Percentiles rank a stretch among this genome's conserved stretches.
phyloP scores from a whole-genome alignment of 2,797 vertebrate genomes.

The Monodelphis domestica region DNA sequence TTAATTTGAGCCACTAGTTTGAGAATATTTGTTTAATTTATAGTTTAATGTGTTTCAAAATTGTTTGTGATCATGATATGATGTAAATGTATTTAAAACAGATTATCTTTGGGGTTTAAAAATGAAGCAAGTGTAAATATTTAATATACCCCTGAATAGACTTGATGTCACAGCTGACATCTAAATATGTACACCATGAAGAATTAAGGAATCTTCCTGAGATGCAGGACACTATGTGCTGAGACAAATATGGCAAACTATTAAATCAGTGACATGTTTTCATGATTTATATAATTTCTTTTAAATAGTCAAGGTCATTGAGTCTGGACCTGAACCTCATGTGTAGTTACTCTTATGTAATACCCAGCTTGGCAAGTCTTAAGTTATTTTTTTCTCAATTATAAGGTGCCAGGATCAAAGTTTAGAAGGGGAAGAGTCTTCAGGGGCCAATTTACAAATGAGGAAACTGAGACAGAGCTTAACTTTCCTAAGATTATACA shows the following conservation, averaged over 20 bases:
- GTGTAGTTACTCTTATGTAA: constrained; percentile 15
- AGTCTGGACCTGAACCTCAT: constrained; percentile 7
- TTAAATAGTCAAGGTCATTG: constrained; percentile 12
- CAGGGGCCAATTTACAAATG: background rate
- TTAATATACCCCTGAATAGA: constrained; percentile 17
- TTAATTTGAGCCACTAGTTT: constrained; percentile 37
- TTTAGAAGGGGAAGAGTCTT: background rate
- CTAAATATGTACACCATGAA: constrained; percentile 54
- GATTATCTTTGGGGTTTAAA: constrained; percentile 41
- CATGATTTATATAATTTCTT: constrained; percentile 28
- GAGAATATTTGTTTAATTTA: constrained; percentile 35
- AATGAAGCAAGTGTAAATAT: constrained; percentile 61
- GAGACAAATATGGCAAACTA: constrained; percentile 59
- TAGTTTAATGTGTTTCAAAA: constrained; percentile 46
- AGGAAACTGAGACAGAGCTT: background rate
- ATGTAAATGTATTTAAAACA: constrained; percentile 49
- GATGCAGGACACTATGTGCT: constrained; percentile 9
- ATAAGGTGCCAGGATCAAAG: background rate
- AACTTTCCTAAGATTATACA: background rate
- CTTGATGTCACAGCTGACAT: constrained; percentile 38
- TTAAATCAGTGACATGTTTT: constrained; percentile 65
- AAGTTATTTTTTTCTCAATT: constrained; percentile 16
- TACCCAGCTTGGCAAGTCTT: background rate
- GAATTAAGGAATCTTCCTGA: constrained; percentile 64
- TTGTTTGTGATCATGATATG: constrained; percentile 12